Base-by-base conservation (phyloP, 2,113 vertebrate genomes). In the Corydoras sp. region DNA sequence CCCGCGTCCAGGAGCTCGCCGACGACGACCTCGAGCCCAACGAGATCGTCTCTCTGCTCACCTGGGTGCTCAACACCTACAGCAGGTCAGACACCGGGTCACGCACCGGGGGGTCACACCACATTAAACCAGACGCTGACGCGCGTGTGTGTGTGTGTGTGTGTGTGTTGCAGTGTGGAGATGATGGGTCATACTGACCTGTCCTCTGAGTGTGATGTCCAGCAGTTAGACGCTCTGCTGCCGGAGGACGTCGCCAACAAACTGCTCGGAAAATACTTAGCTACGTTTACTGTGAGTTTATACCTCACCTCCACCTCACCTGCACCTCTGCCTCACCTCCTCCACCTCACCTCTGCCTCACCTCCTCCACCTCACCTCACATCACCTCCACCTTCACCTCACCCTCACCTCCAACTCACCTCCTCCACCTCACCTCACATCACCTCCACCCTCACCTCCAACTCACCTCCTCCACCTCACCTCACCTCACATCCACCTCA, bases 21-120 rank as follows among this genome's bases (percentile, higher is more conserved):
- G 82, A 88, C 0, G 96, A 98, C 77, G 93, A 98, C 63, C 84
- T 99, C 76, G 95, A 99, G 80, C 94, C 95, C 18, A 99, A 96
- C 43, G 96, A 98, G 79, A 99, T 98, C 0, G 96, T 99, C 64
- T 96, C 94, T 65, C 86, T 98, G 67, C 85, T 99, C 0, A 92
- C 90, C 0, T 99, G 97, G 97, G 95, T 98, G 68, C 90, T 99
- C n/a, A 98, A 98, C 84, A 99, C 97, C 0, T 98, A 98, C 15
- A 91, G 89, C 15, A 98, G 95, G 96, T 98, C 62, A 15, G 24
- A 30, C 51, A 9, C 32, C 32, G 32, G 3, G 6, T 35, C 32
- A 3, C 32, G 6, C 32, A 6, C 32, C 32, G 6, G 3, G 32
- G 3, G 32, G 32, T 6, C 32, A 35, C 32, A 6, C 32, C 32